phyloP scores from a whole-genome alignment of 1,140 invertebrate genomes.

The Luehdorfia chinensis region DNA sequence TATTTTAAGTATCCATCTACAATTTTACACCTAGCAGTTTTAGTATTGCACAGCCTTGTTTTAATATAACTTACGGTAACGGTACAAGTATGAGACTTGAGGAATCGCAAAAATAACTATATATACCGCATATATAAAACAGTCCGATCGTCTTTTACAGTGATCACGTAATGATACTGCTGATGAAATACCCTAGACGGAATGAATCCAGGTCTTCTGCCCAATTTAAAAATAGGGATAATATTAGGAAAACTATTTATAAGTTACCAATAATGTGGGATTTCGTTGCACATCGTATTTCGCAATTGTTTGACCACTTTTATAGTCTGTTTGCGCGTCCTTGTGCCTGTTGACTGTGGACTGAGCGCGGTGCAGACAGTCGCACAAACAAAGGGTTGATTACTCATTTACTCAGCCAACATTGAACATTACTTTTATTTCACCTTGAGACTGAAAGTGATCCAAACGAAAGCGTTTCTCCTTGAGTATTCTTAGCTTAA shows the following conservation, averaged over 20 bases:
- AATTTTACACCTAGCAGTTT: not conserved
- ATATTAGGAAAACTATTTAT: no score
- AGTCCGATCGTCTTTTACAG: no score
- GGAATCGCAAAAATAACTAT: no score
- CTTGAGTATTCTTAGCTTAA: slow-evolving; percentile 1
- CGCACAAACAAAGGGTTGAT: slow-evolving; percentile 37
- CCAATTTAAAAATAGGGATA: no score
- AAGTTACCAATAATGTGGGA: no score
- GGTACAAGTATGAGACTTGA: no score
- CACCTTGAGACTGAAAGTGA: slow-evolving; percentile 27
- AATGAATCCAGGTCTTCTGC: no score
- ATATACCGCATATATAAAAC: no score
- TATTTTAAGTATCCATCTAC: not conserved
- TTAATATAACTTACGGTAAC: no score
- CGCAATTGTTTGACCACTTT: slow-evolving; percentile 8
- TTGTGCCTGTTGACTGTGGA: not conserved
- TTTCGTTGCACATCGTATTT: slow-evolving; percentile 10
- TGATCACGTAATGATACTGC: no score
- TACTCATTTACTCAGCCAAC: slow-evolving; percentile 37
- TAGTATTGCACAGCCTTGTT: no score
- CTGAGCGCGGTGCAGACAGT: slow-evolving; percentile 11
- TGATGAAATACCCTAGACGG: no score
- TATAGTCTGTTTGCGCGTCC: not conserved
- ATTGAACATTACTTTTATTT: slow-evolving; percentile 37
- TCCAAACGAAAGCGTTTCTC: not conserved